Base-by-base conservation (phyloP, 2,113 vertebrate species). In the Paramisgurnus dabryanus region DNA sequence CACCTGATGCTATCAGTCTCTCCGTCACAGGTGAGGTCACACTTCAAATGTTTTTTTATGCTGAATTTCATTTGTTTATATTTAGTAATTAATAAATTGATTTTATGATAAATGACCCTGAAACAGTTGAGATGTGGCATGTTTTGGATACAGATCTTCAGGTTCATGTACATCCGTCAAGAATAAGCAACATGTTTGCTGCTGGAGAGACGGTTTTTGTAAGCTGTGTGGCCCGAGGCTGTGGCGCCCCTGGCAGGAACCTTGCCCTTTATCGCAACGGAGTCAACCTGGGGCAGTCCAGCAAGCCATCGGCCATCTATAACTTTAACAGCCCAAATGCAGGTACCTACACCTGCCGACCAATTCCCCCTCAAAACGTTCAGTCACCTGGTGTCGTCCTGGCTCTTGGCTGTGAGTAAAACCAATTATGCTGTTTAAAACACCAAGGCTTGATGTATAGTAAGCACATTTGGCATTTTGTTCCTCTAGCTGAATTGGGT, bases 191-290 rank as follows among this genome's bases (percentile, higher is more conserved):
- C 87, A 91, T 92, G 90, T 93, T 90, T 67, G 91, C 89, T 1
- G 79, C 84, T 0, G 92, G 90, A 15, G 93, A 93, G 87, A 93
- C 92, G 0, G 90, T 93, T 67, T 93, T 90, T 70, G 84, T 94
- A 1, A 88, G 89, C 69, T 94, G 93, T 81, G 85, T 90, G 82
- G 93, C 92, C 12, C 75, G 80, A 66, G 93, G 93, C 27, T 94
- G 93, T 84, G 91, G 88, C 22, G 90, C 92, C 50, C 74, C 87
- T 12, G 92, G 92, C 45, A 86, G 88, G 58, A 90, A 85, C 39
- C 89, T 93, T 1, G 88, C 91, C 0, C 88, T 94, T 41, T 93
- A 92, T 87, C 92, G 89, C 80, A 91, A 91, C 1, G 91, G 91
- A 6, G 78, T 90, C 8, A 92, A 92, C 83, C 86, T 93, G 0